Conservation (phyloP, 2,113 vertebrate genomes). For the Zosterops pallidus region DNA sequence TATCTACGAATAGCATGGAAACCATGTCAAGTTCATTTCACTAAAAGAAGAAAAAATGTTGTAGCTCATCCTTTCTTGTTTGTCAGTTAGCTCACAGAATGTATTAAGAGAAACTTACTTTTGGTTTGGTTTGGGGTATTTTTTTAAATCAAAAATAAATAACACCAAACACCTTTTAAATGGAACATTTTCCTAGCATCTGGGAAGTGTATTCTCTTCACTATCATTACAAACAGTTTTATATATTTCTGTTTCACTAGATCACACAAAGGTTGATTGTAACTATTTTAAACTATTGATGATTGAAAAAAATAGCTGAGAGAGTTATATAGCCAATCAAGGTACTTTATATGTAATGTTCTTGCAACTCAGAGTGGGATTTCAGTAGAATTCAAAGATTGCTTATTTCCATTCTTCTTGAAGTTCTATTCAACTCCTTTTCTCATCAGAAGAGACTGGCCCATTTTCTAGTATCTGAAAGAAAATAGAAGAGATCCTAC, state of each 20-base stretch:
- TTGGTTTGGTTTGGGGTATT: background rate
- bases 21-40: background rate
- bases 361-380: background rate
- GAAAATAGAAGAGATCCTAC: background rate
- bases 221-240: background rate
- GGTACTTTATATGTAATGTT: background rate
- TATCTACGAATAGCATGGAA: constrained; percentile 2
- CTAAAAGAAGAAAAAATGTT: background rate
- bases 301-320: background rate
- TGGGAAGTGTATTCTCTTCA: background rate
- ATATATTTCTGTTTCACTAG: background rate
- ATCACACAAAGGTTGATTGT: background rate
- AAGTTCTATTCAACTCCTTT: background rate
- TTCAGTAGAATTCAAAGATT: background rate
- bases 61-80: background rate
- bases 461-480: background rate
- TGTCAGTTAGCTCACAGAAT: background rate
- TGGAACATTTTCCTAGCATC: background rate
- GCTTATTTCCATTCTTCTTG: background rate
- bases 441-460: background rate
- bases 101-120: background rate
- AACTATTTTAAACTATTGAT: background rate
- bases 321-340: background rate
- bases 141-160: background rate
- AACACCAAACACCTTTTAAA: background rate